Conservation (phyloP, 1,140 invertebrate species). For the Hestina assimilis region DNA sequence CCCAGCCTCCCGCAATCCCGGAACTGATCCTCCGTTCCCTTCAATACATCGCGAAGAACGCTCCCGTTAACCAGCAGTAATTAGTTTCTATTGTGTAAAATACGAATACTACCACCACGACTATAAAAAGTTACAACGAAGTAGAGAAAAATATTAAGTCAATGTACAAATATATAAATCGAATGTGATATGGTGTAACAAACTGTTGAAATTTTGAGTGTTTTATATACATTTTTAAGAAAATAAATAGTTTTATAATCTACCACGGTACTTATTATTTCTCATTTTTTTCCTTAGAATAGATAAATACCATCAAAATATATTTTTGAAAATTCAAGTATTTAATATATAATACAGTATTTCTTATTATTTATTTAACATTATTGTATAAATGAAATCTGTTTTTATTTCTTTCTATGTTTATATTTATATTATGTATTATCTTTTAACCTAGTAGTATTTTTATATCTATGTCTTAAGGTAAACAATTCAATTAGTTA, state of each 20-base stretch:
- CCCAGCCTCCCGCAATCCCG: conserved; percentile 72
- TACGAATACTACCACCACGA: conserved; percentile 24
- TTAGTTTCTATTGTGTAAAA: conserved; percentile 5
- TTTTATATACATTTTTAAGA: conserved; percentile 18
- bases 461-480: no score
- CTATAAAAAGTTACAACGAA: conserved; percentile 20
- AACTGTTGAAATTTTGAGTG: conserved; percentile 19
- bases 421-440: no score
- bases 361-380: no score
- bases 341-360: no score
- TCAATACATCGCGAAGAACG: conserved; percentile 53
- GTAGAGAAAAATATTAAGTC: conserved; percentile 38
- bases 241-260: conserved; percentile 23
- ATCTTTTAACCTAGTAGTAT: no score
- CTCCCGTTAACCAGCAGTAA: conserved; percentile 22
- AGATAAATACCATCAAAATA: no score
- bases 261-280: not conserved
- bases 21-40: conserved; percentile 69
- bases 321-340: no score
- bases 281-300: not conserved
- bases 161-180: conserved; percentile 20
- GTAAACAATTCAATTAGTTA: no score
- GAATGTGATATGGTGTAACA: conserved; percentile 26
- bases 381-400: no score
- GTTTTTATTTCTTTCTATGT: no score